Percentiles rank a stretch among this genome's conserved stretches.
Evolutionary conservation across 2,113 vertebrate genomes (phyloP).

Genomic region (Hippocampus barbouri): DNA sequence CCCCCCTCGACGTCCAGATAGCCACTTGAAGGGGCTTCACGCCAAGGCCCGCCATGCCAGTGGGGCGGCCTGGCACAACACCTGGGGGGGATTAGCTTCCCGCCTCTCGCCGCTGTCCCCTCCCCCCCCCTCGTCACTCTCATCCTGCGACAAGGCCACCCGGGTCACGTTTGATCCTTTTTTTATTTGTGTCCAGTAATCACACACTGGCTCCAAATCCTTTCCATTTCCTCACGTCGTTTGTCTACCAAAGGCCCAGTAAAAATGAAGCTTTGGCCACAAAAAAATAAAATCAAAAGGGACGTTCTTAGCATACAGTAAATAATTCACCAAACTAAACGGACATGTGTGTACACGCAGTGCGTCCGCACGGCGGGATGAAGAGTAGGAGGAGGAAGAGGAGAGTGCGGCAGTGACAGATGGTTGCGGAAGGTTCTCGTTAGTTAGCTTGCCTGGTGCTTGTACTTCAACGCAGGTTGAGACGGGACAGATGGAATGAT

Average conservation of each 20-base stretch:
- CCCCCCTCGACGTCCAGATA: conserved; percentile 32
- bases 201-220: conserved; percentile 61
- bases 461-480: conserved; percentile 67
- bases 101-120: conserved; percentile 41
- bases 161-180: conserved; percentile 62
- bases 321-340: neutral
- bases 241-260: conserved; percentile 51
- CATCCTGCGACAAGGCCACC: conserved; percentile 43
- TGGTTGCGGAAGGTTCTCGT: conserved; percentile 66
- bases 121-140: neutral
- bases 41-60: conserved; percentile 56
- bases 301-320: neutral
- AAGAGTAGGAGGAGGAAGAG: conserved; percentile 32
- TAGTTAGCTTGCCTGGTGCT: conserved; percentile 64
- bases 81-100: conserved; percentile 70
- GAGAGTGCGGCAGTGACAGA: conserved; percentile 55
- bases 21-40: conserved; percentile 54
- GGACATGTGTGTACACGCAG: neutral
- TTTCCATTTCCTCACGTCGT: conserved; percentile 57
- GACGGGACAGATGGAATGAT: conserved; percentile 69
- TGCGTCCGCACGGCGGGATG: conserved; percentile 5
- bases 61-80: conserved; percentile 55
- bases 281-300: neutral
- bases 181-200: conserved; percentile 57
- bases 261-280: neutral